Percentiles rank a stretch among this genome's conserved stretches.
These are phyloP conservation scores for Nebria brevicollis DNA, from an alignment of 2,888 invertebrate genomes.

Conservation along the genomic window DNA sequence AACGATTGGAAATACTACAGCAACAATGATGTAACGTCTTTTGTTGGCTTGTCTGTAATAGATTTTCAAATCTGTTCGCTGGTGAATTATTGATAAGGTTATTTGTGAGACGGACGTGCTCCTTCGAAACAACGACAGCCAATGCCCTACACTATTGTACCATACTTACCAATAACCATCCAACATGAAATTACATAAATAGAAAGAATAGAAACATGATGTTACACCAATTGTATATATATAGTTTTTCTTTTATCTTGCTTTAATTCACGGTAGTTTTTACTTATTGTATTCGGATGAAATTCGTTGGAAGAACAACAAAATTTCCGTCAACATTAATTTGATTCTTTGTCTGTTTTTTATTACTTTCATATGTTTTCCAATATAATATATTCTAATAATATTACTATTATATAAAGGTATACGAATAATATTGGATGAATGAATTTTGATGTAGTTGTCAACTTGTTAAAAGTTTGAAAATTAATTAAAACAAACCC, in stretches of 20 bases:
- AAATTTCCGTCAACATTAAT: no score
- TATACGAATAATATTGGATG: no score
- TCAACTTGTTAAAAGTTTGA: no score
- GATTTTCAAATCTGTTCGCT: slow-evolving; percentile 40
- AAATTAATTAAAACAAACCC: no score
- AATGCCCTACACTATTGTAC: neutral
- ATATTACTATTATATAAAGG: no score
- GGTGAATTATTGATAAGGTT: slow-evolving; percentile 42
- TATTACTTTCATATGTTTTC: no score
- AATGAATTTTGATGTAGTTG: no score
- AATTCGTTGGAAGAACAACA: neutral
- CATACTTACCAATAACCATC: slow-evolving; percentile 1
- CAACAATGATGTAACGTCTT: neutral
- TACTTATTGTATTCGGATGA: neutral
- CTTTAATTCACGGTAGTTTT: neutral
- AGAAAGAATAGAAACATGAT: neutral
- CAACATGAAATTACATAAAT: neutral
- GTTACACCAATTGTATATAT: neutral
- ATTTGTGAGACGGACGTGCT: slow-evolving; percentile 35
- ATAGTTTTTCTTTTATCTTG: neutral
- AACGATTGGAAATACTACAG: neutral
- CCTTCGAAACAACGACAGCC: slow-evolving; percentile 1
- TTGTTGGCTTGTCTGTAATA: slow-evolving; percentile 33
- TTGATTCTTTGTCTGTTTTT: no score
- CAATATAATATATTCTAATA: no score